These are phyloP conservation scores for Cephalotes varians DNA, from an alignment of 2,888 invertebrate genomes.

Conservation along the genomic window DNA sequence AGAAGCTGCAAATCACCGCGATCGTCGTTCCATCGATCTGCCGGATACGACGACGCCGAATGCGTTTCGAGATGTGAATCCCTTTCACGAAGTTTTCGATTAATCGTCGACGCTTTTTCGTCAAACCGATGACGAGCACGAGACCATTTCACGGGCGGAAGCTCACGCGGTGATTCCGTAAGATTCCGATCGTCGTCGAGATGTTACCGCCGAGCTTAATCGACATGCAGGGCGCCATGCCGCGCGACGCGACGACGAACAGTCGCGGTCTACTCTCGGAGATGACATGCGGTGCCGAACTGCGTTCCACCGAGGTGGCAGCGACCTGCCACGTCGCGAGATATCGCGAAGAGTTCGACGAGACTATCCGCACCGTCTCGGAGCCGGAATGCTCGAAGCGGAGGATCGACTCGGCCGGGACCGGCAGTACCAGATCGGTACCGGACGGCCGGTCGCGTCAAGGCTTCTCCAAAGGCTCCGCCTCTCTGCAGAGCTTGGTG, in stretches of 20 bases:
- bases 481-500: constrained; percentile 68
- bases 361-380: constrained; percentile 56
- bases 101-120: background rate
- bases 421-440: constrained; percentile 40
- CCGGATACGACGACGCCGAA: background rate
- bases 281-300: constrained; percentile 52
- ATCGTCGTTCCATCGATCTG: background rate
- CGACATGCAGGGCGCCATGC: constrained; percentile 59
- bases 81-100: background rate
- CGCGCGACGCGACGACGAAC: constrained; percentile 54
- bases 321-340: constrained; percentile 58
- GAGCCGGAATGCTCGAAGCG: constrained; percentile 58
- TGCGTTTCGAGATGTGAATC: background rate
- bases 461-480: constrained; percentile 65
- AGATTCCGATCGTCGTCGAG: constrained; percentile 11
- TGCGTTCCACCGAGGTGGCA: constrained; percentile 47
- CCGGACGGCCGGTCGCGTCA: constrained; percentile 58
- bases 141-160: background rate
- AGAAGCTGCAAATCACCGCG: background rate
- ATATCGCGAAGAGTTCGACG: constrained; percentile 61
- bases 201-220: constrained; percentile 62
- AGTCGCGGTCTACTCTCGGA: constrained; percentile 60
- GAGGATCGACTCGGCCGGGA: constrained; percentile 60
- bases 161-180: background rate
- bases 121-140: constrained; percentile 5